Percentiles rank a stretch among this genome's conserved stretches.
Conservation (phyloP, 2,797 vertebrate genomes). For the Amazonetta brasiliensis region DNA sequence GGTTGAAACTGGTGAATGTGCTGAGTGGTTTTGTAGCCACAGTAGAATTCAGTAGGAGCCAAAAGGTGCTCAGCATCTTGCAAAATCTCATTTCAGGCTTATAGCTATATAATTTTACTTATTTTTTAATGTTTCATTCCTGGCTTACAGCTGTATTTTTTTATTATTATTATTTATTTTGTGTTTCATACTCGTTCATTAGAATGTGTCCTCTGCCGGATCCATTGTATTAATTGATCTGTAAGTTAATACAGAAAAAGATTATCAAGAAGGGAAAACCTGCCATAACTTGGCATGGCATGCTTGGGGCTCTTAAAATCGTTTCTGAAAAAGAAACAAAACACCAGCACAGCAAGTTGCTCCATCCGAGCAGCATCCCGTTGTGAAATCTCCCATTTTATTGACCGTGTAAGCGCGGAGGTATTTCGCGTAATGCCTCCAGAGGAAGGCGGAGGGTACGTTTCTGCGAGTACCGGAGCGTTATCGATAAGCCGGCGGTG, state of each 20-base stretch:
- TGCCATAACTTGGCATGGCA: accelerated
- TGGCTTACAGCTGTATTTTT: background rate
- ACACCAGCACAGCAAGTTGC: background rate
- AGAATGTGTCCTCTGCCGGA: background rate
- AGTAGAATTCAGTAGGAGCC: background rate
- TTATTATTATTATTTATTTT: background rate
- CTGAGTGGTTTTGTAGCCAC: background rate
- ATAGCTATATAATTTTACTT: background rate
- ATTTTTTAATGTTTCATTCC: background rate
- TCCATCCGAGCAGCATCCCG: background rate
- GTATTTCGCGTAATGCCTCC: background rate
- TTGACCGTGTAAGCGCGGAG: background rate
- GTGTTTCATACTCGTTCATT: background rate
- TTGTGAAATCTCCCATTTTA: background rate
- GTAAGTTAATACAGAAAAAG: background rate
- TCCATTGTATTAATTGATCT: background rate
- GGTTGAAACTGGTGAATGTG: background rate
- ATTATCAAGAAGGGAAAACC: background rate
- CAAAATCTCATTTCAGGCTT: background rate
- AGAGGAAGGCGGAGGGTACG: background rate
- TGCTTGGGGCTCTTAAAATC: background rate
- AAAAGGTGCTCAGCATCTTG: background rate
- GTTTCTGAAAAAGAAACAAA: background rate
- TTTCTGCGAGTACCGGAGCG: background rate
- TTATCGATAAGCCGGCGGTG: background rate